Conservation (phyloP, 2,113 vertebrate species). For the Spheniscus mendiculus region DNA sequence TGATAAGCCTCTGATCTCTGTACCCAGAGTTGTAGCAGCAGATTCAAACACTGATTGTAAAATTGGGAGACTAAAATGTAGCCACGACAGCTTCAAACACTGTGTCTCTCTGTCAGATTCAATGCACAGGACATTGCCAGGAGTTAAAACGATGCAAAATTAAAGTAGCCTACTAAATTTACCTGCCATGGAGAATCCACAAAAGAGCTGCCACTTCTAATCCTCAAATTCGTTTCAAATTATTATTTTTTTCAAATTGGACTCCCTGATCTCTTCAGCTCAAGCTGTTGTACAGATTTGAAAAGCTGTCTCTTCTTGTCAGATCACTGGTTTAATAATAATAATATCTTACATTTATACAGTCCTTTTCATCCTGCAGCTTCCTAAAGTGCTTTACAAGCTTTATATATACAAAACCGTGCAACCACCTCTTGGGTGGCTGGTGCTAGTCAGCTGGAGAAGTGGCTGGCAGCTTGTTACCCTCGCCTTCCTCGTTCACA, state of each 20-base stretch:
- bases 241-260: conserved; percentile 68
- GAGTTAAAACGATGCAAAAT: conserved; percentile 65
- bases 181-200: conserved; percentile 65
- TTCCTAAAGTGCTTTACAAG: conserved; percentile 54
- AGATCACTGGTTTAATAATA: conserved; percentile 66
- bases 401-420: not conserved
- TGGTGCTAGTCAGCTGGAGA: conserved; percentile 24
- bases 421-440: conserved; percentile 55
- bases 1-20: conserved; percentile 68
- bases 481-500: rapidly evolving
- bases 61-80: conserved; percentile 62
- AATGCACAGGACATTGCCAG: conserved; percentile 61
- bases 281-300: conserved; percentile 62
- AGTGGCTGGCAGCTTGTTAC: not conserved
- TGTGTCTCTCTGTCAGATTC: conserved; percentile 61
- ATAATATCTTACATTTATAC: conserved; percentile 58
- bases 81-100: conserved; percentile 50
- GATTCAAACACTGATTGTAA: conserved; percentile 69
- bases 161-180: conserved; percentile 71
- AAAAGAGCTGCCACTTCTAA: conserved; percentile 71
- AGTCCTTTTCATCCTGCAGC: conserved; percentile 56
- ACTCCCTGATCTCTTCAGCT: conserved; percentile 67
- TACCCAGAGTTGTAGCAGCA: conserved; percentile 53
- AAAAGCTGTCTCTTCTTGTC: conserved; percentile 67
- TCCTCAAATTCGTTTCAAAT: conserved; percentile 66